phyloP scores from a whole-genome alignment of 2,888 invertebrate species.

The Rhorus exstirpatorius region DNA sequence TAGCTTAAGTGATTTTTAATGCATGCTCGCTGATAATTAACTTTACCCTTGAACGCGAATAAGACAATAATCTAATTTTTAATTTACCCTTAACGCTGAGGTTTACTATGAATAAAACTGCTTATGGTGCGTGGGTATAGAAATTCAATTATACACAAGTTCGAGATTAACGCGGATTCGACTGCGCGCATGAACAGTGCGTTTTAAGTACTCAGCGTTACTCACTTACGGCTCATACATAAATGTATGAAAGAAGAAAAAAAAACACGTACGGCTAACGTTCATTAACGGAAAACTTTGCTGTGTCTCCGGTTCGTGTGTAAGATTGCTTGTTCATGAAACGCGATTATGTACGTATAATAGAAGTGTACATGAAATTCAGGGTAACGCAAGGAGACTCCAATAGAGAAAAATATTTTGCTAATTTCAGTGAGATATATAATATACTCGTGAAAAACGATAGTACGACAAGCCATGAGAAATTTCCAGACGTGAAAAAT shows the following conservation, averaged over 20 bases:
- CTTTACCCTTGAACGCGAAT: conserved; percentile 40
- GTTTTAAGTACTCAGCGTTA: conserved; percentile 53
- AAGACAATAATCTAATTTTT: conserved; percentile 31
- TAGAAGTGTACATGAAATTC: conserved; percentile 31
- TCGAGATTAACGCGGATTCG: conserved; percentile 78
- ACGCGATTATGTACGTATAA: conserved; percentile 18
- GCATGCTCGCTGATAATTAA: conserved; percentile 57
- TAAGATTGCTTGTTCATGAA: conserved; percentile 8
- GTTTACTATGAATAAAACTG: conserved; percentile 76
- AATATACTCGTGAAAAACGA: not conserved
- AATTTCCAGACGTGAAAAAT: no score
- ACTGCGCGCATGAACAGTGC: conserved; percentile 71
- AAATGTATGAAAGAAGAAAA: conserved; percentile 29
- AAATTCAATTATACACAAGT: conserved; percentile 78
- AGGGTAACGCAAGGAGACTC: conserved; percentile 63
- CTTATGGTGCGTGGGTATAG: conserved; percentile 85
- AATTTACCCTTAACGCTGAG: conserved; percentile 78
- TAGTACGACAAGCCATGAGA: not conserved
- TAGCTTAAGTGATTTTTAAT: conserved; percentile 43
- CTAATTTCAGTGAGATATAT: not conserved
- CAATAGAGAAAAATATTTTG: conserved; percentile 10
- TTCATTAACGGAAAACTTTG: conserved; percentile 55
- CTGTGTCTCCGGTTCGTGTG: conserved; percentile 40
- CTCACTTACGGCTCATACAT: conserved; percentile 47
- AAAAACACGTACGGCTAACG: conserved; percentile 29